Base-by-base conservation (phyloP, 2,888 invertebrate species). In the Lymantria dispar region DNA sequence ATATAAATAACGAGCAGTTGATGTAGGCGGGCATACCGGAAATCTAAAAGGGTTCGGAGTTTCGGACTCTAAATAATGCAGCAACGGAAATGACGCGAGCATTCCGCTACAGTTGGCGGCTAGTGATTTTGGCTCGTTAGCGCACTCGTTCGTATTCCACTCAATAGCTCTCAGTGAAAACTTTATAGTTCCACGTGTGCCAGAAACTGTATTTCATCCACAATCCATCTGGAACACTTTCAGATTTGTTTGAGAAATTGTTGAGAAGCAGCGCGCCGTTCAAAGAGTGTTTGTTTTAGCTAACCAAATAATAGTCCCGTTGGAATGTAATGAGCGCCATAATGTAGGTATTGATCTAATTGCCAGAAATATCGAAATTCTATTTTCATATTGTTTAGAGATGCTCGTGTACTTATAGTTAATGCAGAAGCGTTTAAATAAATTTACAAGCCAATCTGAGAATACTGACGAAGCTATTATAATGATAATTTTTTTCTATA, bases 81-180 rank as follows among this genome's bases (percentile, higher is more conserved):
- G 58, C 64, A 60, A 60, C 76, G 80, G 80, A 80, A 75, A 71
- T 79, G 80, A 80, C 78, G 79, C 66, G 66, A 54, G 47, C 58
- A 47, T 45, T 45, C 52, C 60, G 60, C 63, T 57, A 54, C 53
- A 56, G 56, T 64, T 58, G 65, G 68, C 68, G 67, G 64, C 60
- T 55, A 59, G 60, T 57, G 58, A 52, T 65, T 67, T 70, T 72
- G 74, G 70, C 74, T 72, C 68, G 63, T 68, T 64, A 67, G 47
- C 50, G 44, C 54, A 52, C 56, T 50, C 54, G 58, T 56, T 59
- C 54, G 54, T 67, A 59, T 50, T 53, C 57, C 45, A 12, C 54
- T 65, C 59, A 68, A 68, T 62, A 58, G 68, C 60, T 68, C 54
- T 43, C 51, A 56, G 53, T 66, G 66, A 65, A 66, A 64, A 56